Evolutionary conservation across 2,113 vertebrate species (phyloP).

Genomic region (Gymnogyps californianus): DNA sequence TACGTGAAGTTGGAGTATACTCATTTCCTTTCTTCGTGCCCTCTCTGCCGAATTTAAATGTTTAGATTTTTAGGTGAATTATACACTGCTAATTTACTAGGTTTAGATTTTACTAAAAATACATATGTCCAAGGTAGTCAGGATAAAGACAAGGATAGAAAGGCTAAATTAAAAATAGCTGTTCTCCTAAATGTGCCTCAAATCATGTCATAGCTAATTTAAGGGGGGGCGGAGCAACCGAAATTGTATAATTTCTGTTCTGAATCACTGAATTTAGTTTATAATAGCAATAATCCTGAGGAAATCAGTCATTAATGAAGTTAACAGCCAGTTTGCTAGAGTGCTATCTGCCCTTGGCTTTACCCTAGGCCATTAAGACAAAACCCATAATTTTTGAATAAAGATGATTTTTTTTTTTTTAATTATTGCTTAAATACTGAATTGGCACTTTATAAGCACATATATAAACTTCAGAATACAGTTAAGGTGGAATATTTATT

Average conservation of each 20-base stretch:
- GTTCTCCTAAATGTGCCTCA: background rate
- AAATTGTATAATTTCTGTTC: background rate
- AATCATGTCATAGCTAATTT: background rate
- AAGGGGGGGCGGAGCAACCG: background rate
- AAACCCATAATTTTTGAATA: conserved; percentile 15
- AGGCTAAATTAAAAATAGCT: background rate
- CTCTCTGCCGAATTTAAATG: background rate
- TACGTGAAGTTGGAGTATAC: background rate
- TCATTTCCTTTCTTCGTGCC: background rate
- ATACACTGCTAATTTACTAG: background rate
- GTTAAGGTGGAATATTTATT: background rate
- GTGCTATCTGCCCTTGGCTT: conserved; percentile 19
- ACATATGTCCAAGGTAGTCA: background rate
- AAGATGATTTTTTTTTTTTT: background rate
- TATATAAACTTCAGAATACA: conserved; percentile 15
- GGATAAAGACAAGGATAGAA: background rate
- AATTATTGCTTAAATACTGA: conserved; percentile 28
- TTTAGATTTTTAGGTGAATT: background rate
- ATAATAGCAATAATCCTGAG: background rate
- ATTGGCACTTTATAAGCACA: conserved; percentile 1
- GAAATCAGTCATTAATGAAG: conserved; percentile 36
- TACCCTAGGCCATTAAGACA: conserved; percentile 6
- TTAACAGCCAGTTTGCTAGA: conserved; percentile 24
- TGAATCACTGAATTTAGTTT: conserved; percentile 1
- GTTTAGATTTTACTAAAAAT: background rate